These are phyloP conservation scores for Gymnocypris eckloni DNA, from an alignment of 2,797 vertebrate genomes.

Conservation along the genomic window DNA sequence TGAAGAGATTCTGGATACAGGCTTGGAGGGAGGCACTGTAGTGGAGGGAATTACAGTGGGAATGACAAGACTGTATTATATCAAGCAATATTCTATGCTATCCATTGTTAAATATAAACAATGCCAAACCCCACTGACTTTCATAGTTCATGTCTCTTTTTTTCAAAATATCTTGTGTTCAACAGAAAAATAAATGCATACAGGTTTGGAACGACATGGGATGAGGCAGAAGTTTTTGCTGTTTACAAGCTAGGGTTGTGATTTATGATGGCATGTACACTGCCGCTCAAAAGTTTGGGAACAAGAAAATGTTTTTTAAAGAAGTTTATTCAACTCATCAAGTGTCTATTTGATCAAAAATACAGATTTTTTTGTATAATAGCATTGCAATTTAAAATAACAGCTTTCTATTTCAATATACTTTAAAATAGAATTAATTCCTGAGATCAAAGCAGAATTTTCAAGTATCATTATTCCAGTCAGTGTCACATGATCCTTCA, in stretches of 20 bases:
- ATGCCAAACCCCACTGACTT: neutral
- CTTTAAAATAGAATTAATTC: no score
- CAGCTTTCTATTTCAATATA: no score
- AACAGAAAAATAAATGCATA: neutral
- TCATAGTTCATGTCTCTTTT: neutral
- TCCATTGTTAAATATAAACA: neutral
- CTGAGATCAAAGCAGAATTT: no score
- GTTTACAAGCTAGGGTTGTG: neutral
- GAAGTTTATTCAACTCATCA: no score
- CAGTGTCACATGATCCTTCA: no score
- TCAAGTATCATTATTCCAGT: no score
- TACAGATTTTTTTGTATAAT: no score
- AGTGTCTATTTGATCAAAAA: no score
- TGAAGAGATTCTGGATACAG: constrained; percentile 75
- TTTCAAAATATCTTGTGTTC: neutral
- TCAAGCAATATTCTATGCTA: neutral
- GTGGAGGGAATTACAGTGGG: neutral
- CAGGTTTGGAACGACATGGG: neutral
- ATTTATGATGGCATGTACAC: neutral
- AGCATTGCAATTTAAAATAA: no score
- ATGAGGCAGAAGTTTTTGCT: neutral
- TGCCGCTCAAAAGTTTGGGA: no score
- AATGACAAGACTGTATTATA: neutral
- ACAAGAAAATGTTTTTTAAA: no score
- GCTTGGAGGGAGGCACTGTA: constrained; percentile 84